These are phyloP conservation scores for Drosophila sproati DNA, from an alignment of 1,140 invertebrate genomes.

Conservation along the genomic window DNA sequence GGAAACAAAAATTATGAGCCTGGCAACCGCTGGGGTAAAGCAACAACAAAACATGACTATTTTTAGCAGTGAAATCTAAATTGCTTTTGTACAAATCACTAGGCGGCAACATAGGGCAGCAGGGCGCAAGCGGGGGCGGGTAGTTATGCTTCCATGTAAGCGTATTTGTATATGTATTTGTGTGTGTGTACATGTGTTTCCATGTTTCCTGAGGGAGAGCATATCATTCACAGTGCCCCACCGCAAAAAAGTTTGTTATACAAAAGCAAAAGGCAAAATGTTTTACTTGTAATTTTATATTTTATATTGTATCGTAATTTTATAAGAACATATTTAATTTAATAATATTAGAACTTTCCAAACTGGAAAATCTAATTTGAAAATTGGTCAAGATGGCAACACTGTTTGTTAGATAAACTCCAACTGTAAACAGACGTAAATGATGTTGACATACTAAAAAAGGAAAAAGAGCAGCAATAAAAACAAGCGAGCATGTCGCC, in stretches of 20 bases:
- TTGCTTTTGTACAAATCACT: conserved; percentile 46
- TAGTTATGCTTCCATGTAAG: conserved; percentile 34
- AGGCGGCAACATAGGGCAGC: conserved; percentile 1
- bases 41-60: conserved; percentile 59
- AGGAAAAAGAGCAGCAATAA: conserved; percentile 14
- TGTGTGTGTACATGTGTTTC: conserved; percentile 1
- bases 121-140: neutral
- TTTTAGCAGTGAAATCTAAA: conserved; percentile 58
- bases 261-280: neutral
- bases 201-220: conserved; percentile 2
- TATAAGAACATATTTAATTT: neutral
- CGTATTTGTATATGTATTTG: neutral
- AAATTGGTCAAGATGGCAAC: conserved; percentile 23
- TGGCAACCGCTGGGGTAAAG: conserved; percentile 49
- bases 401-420: conserved; percentile 29
- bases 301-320: too few relatives aligned
- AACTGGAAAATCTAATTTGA: too few relatives aligned
- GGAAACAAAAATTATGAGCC: conserved; percentile 53
- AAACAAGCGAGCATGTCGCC: conserved; percentile 49
- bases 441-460: conserved; percentile 45
- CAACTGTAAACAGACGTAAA: conserved; percentile 48
- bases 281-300: too few relatives aligned
- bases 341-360: neutral
- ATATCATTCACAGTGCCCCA: conserved; percentile 1
- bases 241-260: too few relatives aligned